A percentile compares a stretch with the other conserved stretches of the same genome.
Conservation (phyloP, 2,888 invertebrate species). For the Halocaridina rubra region DNA sequence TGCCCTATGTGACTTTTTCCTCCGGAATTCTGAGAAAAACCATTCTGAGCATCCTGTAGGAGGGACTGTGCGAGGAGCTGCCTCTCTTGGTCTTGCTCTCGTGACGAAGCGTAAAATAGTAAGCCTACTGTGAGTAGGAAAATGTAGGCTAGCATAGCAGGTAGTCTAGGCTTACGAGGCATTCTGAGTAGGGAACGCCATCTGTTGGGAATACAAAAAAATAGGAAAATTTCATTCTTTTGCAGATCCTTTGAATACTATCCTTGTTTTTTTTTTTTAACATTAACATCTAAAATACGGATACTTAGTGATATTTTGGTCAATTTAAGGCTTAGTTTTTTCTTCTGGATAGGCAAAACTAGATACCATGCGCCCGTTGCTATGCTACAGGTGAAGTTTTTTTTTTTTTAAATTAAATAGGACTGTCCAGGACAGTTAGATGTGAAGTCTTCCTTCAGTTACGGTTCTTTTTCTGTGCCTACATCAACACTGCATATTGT, state of each 20-base stretch:
- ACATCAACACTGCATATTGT: too few relatives aligned
- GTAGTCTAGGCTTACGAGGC: slow-evolving; percentile 32
- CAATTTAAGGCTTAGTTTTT: too few relatives aligned
- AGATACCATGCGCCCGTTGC: too few relatives aligned
- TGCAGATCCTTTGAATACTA: background rate
- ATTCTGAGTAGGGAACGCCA: slow-evolving; percentile 27
- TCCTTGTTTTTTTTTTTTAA: too few relatives aligned
- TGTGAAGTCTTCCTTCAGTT: too few relatives aligned
- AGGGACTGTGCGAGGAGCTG: background rate
- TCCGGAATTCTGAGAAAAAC: background rate
- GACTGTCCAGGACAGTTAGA: too few relatives aligned
- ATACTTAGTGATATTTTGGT: background rate
- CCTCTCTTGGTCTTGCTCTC: slow-evolving; percentile 18
- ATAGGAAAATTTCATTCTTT: background rate
- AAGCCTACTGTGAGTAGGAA: slow-evolving; percentile 11
- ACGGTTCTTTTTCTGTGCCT: too few relatives aligned
- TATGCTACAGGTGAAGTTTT: too few relatives aligned
- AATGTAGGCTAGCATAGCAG: slow-evolving; percentile 21
- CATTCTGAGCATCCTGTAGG: background rate
- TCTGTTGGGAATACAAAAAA: background rate
- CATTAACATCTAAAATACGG: too few relatives aligned
- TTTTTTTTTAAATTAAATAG: too few relatives aligned
- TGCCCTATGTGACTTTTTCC: background rate
- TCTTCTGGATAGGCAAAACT: too few relatives aligned
- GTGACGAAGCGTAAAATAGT: slow-evolving; percentile 32